Base-by-base conservation (phyloP, 1,140 invertebrate species). In the Vanessa tameamea region DNA sequence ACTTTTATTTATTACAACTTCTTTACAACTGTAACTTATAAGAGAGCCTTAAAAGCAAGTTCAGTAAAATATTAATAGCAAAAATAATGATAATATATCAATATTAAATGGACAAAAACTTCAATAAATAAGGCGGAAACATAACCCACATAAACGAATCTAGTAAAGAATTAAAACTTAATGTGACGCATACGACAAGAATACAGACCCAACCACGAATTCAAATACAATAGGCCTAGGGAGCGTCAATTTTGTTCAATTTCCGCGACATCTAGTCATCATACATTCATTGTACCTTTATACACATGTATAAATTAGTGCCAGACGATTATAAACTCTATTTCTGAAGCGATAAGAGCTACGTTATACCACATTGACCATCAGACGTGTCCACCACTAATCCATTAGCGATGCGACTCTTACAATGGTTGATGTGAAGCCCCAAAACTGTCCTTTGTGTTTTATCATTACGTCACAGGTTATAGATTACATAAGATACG, bases 341-440 rank as follows among this genome's bases (percentile, higher is more conserved):
- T 69, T 51, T 16, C n/a, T 1, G 31, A 23, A n/a, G 53, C 37
- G 51, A 72, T 68, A 72, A 51, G 61, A 55, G 55, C 12, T 12
- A 51, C 15, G 61, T 31, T 20, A 43, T 23, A 9, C 1, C 37
- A 31, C 14, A 47, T 61, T 11, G 43, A 43, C 53, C 47, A 15
- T 20, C 51, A 14, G 26, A 71, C 50, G 26, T 75, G 82, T 78
- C 79, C 80, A 81, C 82, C 81, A 77, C 83, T 89, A 91, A 91
- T 91, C 89, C 87, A 91, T 91, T 91, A 91, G 86, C 75, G 82
- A 83, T 84, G 82, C 72, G 82, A 84, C 80, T 85, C 83, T 83
- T 83, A 89, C 87, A 88, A 90, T 88, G 75, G 69, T 70, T 79
- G 80, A 78, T 73, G 78, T 68, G 72, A 70, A 81, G 80, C 76